Base-by-base conservation (phyloP, 2,113 vertebrate species). In the Brachyhypopomus occidentalis region DNA sequence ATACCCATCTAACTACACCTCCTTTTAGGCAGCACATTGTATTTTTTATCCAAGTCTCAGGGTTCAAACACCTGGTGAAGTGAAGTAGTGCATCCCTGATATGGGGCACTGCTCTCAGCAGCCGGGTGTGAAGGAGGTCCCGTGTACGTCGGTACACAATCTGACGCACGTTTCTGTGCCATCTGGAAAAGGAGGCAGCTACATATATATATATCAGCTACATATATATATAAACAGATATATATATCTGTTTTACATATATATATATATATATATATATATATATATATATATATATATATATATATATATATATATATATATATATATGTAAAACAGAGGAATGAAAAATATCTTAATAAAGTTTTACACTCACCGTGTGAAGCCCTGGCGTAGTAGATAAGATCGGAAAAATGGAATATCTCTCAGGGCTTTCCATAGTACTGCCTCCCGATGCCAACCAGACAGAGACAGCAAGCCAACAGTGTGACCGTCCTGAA, bases 321-420 rank as follows among this genome's bases (percentile, higher is more conserved):
- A n/a, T n/a, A n/a, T n/a, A n/a, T n/a, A n/a, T n/a, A n/a, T n/a
- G n/a, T n/a, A n/a, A n/a, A 23, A 52, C 41, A 72, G 0, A 45
- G 36, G 4, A 22, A 27, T 11, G 20, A 3, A 36, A n/a, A 69
- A 38, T 20, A 0, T 12, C 4, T 41, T 20, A 23, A 38, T 7
- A 38, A 7, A 38, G 38, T 48, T 48, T 48, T 20, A 30, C 5
- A 79, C 17, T 83, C 80, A 96, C 96, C 93, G 2, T 20, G 23
- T 69, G 69, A 95, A 93, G 6, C 91, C 77, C 83, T 93, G 95
- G 52, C 17, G 84, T 59, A 94, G 83, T 63, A 90, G 86, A 79
- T 85, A 96, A 59, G 92, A 12, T 59, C 89, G 91, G 86, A 96
- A 95, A 90, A 95, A 94, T 0, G 90, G 88, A 4, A 95, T 91